Base-by-base conservation (phyloP, 2,888 invertebrate genomes). In the Synergus itoensis region DNA sequence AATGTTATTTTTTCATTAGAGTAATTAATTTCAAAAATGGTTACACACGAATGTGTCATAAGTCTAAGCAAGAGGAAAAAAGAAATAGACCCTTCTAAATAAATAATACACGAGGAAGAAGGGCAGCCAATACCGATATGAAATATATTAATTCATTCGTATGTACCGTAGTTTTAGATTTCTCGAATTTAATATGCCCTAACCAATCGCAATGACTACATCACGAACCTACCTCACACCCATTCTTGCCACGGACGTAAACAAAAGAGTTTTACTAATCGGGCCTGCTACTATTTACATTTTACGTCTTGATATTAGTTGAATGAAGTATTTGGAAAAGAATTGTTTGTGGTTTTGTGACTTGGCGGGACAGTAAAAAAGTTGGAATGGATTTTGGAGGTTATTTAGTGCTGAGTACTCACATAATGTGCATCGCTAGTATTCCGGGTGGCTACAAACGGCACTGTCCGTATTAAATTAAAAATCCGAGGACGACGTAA, bases 341-440 rank as follows among this genome's bases (percentile, higher is more conserved):
- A 67, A 67, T n/a, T 65, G 41, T 45, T 43, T 43, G 21, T 11
- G n/a, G n/a, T 40, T 73, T 73, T 40, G 48, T 73, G 28, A 40
- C 9, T 36, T 48, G 28, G 14, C 12, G 21, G 21, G 69, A 53
- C 8, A 11, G 21, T 28, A 28, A 57, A 73, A n/a, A 1, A 48
- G 48, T 28, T 41, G 40, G 21, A 73, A 36, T 11, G 40, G n/a
- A 76, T 36, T 64, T 40, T 76, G n/a, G 78, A 76, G 57, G 36
- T 36, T 18, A 21, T 69, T 36, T 36, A 36, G 36, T 36, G 36
- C 36, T 36, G 5, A 36, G 21, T 88, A 89, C 89, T 89, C 87
- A 89, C 89, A 87, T 88, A 89, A 88, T 81, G 81, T 82, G 79
- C 83, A 84, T 81, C 77, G 84, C 86, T 88, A 85, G 85, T 86